Evolutionary conservation across 2,797 vertebrate species (phyloP).

Genomic region (Pangasius mekongensis): DNA sequence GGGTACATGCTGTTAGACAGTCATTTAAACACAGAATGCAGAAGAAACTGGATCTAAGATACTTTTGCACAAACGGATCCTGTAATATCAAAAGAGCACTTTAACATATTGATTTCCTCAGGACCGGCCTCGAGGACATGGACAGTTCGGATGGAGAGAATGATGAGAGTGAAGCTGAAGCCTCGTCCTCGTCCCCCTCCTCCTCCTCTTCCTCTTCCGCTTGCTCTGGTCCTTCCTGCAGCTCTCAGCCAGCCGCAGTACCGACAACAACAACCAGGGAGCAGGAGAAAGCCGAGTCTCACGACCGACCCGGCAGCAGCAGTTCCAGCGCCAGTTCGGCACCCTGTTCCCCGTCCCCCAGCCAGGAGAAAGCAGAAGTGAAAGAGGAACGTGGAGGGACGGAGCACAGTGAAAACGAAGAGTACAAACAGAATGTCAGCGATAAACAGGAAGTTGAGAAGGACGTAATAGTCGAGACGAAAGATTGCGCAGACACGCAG

Average conservation of each 20-base stretch:
- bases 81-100: neutral
- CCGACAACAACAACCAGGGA: neutral
- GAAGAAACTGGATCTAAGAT: too few species aligned
- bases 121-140: conserved; percentile 69
- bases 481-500: neutral
- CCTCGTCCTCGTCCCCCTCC: conserved; percentile 40
- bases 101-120: conserved; percentile 42
- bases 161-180: conserved; percentile 60
- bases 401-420: neutral
- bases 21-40: neutral
- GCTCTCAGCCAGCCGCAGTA: neutral
- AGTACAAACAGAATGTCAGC: neutral
- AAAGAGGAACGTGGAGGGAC: fast-evolving
- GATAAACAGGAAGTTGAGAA: neutral
- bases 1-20: neutral
- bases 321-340: conserved; percentile 41
- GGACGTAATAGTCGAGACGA: neutral
- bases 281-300: conserved; percentile 12
- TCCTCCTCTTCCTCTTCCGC: neutral
- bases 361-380: conserved; percentile 13
- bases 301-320: conserved; percentile 46
- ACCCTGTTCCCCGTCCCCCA: conserved; percentile 33
- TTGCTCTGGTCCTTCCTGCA: conserved; percentile 40
- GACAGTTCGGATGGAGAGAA: conserved; percentile 74
- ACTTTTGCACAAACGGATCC: too few species aligned